Conservation (phyloP, 37 sponge, comb jelly and placozoan genomes). For the Beroe forskalii region DNA sequence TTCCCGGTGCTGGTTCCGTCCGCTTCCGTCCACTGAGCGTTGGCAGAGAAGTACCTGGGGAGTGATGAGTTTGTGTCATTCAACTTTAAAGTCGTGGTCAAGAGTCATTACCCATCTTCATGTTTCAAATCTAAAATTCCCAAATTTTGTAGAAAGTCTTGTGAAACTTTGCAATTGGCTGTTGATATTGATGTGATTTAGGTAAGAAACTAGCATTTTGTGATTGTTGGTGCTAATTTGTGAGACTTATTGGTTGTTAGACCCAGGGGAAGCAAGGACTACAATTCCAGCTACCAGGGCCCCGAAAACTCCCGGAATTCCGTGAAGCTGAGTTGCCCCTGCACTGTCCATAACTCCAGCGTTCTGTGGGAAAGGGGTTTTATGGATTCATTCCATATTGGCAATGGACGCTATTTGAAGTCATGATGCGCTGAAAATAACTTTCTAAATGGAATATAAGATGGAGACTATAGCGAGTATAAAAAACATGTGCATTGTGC, state of each 20-base stretch:
- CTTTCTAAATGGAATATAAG: conserved; percentile 72
- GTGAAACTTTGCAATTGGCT: too few species aligned
- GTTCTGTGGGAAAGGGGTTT: neutral
- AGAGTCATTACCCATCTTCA: too few species aligned
- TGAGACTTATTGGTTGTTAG: conserved; percentile 46
- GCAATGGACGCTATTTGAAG: too few species aligned
- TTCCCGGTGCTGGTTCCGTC: conserved; percentile 14
- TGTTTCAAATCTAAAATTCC: too few species aligned
- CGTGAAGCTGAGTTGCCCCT: conserved; percentile 75
- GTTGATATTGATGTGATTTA: too few species aligned
- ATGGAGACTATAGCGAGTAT: too few species aligned
- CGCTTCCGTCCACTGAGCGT: conserved; percentile 38
- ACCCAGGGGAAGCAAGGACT: conserved; percentile 42
- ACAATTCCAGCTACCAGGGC: conserved; percentile 81
- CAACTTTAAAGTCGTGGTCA: too few species aligned
- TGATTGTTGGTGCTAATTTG: neutral
- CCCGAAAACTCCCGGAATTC: conserved; percentile 85
- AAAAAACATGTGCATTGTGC: too few species aligned
- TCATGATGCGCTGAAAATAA: neutral
- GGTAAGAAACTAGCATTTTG: neutral
- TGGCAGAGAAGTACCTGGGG: conserved; percentile 32
- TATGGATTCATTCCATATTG: too few species aligned
- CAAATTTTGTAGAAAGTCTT: too few species aligned
- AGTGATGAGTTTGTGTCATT: too few species aligned
- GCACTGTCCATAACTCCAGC: conserved; percentile 59